Base-by-base conservation (phyloP, 53 echinoderm and acorn worm genomes). In the Pentamera pediparva region DNA sequence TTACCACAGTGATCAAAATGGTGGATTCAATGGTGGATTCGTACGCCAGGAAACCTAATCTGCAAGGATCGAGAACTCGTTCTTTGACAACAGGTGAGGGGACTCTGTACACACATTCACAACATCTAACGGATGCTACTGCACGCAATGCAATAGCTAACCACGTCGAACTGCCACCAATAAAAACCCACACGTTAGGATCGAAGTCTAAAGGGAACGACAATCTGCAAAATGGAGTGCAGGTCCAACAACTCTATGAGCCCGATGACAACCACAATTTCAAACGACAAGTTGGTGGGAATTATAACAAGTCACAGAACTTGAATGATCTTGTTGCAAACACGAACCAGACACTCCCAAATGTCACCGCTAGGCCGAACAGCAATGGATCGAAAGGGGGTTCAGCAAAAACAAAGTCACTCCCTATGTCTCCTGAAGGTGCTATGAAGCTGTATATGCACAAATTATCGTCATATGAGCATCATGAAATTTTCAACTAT, bases 361-460 rank as follows among this genome's bases (percentile, higher is more conserved):
- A 88, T 50, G 91, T 83, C 54, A n/a, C n/a, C n/a, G n/a, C n/a
- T n/a, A 83, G 98, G 67, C 91, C 90, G 33, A 76, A 91, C 22
- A 98, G 98, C 78, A 91, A 86, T 45, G 86, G 82, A 40, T 98
- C 98, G 10, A 98, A 98, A 83, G 70, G 77, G 33, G 89, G 86
- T 57, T 98, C 98, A 22, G 98, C 98, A 4, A 98, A 98, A 78
- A 80, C 77, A 6, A 78, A 81, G 36, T 74, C 81, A 1, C 17
- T 88, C 13, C 98, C 98, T 1, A 88, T 92, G 91, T 83, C 86
- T 58, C 86, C 98, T 6, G 98, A 92, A 62, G 98, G 91, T 59
- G 87, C 91, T 35, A 98, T 98, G 98, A 98, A 98, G 81, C 48
- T 91, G 59, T 91, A 98, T 70, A 98, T 98, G 98, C 98, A 98